Evolutionary conservation across 2,888 invertebrate species (phyloP).

Genomic region (Ctenicera cuprea): DNA sequence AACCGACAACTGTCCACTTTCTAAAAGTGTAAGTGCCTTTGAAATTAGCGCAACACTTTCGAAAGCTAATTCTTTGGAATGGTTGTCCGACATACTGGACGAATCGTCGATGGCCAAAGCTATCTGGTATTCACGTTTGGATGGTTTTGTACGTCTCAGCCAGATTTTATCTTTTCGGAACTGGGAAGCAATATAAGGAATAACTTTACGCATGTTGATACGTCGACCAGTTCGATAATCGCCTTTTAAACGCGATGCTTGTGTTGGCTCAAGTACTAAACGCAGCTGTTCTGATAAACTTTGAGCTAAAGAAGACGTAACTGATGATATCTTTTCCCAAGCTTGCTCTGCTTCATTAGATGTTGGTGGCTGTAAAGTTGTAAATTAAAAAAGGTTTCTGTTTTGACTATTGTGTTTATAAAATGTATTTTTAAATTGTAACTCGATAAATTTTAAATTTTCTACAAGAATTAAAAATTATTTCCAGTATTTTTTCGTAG

Average conservation of each 20-base stretch:
- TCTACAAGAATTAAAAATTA: too few species aligned
- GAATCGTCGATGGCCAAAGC: constrained; percentile 98
- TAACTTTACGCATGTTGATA: constrained; percentile 98
- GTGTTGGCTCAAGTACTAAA: constrained; percentile 96
- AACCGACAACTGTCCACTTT: constrained; percentile 94
- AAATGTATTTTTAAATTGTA: not conserved
- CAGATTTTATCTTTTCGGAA: constrained; percentile 99
- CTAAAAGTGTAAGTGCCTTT: constrained; percentile 91
- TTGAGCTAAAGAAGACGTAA: constrained; percentile 81
- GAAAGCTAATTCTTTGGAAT: constrained; percentile 93
- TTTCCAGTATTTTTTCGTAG: too few species aligned
- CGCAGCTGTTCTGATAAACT: constrained; percentile 95
- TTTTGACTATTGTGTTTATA: not conserved
- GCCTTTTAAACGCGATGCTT: constrained; percentile 92
- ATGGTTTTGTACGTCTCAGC: constrained; percentile 96
- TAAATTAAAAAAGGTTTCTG: constrained; percentile 11
- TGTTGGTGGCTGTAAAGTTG: constrained; percentile 65
- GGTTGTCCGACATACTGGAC: constrained; percentile 91
- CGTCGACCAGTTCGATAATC: constrained; percentile 98
- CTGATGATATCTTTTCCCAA: constrained; percentile 79
- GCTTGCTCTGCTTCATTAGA: constrained; percentile 73
- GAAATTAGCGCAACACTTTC: constrained; percentile 95
- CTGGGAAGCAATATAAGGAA: constrained; percentile 99
- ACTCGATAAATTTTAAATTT: constrained; percentile 16
- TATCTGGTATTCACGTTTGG: constrained; percentile 96